Base-by-base conservation (phyloP, 1,140 invertebrate species). In the Plectrocnemia conspersa region DNA sequence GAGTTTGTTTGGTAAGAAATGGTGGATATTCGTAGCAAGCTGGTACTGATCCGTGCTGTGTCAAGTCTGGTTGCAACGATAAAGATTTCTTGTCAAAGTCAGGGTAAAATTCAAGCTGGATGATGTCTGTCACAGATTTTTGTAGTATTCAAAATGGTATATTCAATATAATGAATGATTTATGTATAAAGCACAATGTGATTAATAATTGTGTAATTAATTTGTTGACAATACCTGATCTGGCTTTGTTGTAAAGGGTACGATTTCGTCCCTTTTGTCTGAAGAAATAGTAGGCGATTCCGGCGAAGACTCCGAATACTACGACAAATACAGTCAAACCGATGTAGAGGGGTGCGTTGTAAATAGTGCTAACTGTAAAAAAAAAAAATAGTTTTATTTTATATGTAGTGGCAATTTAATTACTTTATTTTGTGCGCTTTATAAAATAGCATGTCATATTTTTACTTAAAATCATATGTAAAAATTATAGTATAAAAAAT, bases 61-160 rank as follows among this genome's bases (percentile, higher is more conserved):
- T 93, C 58, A 93, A 74, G 69, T 96, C 92, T 27, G 91, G 90
- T 64, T 91, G 89, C 53, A 89, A 77, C 22, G 81, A 82, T 54
- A 88, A 71, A 11, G 81, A 82, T 66, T 91, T 91, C 75, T 91
- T 91, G 71, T 89, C 86, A 57, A 88, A 83, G 41, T 89, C 88
- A 44, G 84, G 85, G 71, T 88, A 89, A 74, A 89, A 90, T 70
- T 91, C 87, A 49, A 87, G 84, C 74, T 92, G 89, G 71, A 89
- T n/a, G n/a, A n/a, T 90, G 71, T 90, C 89, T 90, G 76, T 36
- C 18, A 35, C 25, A 35, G 10, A 33, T 11, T 38, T 38, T 38
- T 29, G 27, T 29, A 29, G 27, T 29, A 29, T 29, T 38, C 16
- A 38, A 38, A 9, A 38, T 38, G 16, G 7, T 10, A 38, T n/a